These are phyloP conservation scores for Tokudaia muenninki DNA, from an alignment of 2,797 vertebrate species.

Conservation along the genomic window DNA sequence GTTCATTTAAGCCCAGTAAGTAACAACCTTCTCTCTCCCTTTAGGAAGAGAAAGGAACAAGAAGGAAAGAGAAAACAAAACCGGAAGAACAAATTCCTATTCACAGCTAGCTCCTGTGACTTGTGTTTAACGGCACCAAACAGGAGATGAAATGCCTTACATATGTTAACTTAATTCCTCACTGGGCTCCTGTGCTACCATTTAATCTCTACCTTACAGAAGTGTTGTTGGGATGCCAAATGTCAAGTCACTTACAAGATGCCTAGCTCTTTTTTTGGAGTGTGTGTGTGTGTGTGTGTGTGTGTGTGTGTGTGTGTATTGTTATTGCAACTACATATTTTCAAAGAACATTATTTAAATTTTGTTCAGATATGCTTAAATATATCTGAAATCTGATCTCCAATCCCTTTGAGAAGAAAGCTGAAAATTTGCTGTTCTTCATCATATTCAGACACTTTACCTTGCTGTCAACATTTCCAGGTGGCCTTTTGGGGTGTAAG, in stretches of 20 bases:
- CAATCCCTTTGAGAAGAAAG: slow-evolving; percentile 46
- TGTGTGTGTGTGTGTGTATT: no score
- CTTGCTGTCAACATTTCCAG: slow-evolving; percentile 29
- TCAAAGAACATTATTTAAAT: slow-evolving; percentile 24
- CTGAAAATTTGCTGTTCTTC: slow-evolving; percentile 41
- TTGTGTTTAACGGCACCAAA: background rate
- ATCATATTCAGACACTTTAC: slow-evolving; percentile 39
- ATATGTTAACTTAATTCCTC: background rate
- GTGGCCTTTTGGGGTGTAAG: background rate
- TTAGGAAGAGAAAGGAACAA: background rate
- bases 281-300: fast-evolving
- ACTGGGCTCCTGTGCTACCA: background rate
- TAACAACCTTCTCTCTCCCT: background rate
- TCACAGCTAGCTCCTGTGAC: background rate
- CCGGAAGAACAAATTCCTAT: background rate
- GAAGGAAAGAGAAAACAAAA: background rate
- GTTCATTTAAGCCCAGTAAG: background rate
- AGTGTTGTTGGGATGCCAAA: background rate
- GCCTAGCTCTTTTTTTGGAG: background rate
- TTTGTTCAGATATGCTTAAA: slow-evolving; percentile 61
- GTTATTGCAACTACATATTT: slow-evolving; percentile 46
- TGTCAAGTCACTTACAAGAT: background rate
- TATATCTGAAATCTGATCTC: slow-evolving; percentile 58
- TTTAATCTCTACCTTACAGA: background rate
- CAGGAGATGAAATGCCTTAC: background rate